Conservation (phyloP, 2,797 vertebrate species). For the Paguma larvata region DNA sequence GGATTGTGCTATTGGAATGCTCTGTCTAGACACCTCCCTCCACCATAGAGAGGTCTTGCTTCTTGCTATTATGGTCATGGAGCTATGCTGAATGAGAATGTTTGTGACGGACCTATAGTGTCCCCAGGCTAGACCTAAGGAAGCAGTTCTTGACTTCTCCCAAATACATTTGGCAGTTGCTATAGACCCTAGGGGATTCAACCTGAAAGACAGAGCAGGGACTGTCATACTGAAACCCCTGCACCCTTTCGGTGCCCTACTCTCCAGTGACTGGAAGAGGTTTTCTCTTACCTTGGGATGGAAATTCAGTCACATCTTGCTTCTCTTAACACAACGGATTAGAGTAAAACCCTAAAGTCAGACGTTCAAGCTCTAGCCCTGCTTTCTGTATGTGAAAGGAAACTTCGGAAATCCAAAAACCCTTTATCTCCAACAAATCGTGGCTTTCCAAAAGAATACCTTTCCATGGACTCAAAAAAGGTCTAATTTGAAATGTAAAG, state of each 20-base stretch:
- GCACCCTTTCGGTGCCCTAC: neutral
- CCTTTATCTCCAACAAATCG: neutral
- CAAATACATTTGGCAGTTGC: neutral
- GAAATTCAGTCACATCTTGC: neutral
- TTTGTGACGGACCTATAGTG: neutral
- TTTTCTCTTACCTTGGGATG: neutral
- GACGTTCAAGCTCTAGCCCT: neutral
- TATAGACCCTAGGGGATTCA: neutral
- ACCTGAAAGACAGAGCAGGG: neutral
- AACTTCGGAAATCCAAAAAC: neutral
- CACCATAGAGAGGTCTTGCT: neutral
- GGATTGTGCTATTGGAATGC: neutral
- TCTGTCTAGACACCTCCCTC: neutral
- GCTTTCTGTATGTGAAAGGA: neutral
- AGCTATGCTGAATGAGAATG: neutral
- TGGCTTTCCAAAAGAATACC: neutral
- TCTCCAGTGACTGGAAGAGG: neutral
- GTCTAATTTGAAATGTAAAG: neutral
- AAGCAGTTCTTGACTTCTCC: neutral
- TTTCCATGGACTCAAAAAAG: neutral
- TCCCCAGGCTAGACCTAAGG: neutral
- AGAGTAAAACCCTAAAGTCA: neutral
- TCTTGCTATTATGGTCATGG: neutral
- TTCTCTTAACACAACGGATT: neutral
- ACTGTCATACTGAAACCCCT: neutral